A percentile compares a stretch with the other conserved stretches of the same genome.
Evolutionary conservation across 2,888 invertebrate genomes (phyloP).

Genomic region (Melanophora roralis): DNA sequence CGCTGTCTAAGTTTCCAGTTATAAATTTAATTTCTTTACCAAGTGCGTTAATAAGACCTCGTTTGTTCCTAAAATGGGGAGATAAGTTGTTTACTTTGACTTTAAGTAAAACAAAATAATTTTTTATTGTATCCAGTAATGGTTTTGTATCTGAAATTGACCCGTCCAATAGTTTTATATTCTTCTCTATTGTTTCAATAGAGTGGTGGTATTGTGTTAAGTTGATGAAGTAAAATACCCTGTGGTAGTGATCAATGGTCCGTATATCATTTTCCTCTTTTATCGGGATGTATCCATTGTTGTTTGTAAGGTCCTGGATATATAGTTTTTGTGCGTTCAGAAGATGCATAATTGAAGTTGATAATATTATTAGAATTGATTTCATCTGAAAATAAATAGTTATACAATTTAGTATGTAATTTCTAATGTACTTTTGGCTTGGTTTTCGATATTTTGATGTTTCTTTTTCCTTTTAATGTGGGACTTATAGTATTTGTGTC

Average conservation of each 20-base stretch:
- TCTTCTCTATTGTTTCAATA: conserved; percentile 6
- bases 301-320: conserved; percentile 19
- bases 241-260: conserved; percentile 14
- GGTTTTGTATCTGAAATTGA: background rate
- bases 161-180: conserved; percentile 2
- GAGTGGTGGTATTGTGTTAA: conserved; percentile 8
- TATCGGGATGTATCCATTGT: conserved; percentile 25
- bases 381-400: conserved; percentile 16
- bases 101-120: conserved; percentile 5
- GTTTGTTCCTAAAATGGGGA: conserved; percentile 2
- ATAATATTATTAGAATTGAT: background rate
- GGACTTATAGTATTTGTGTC: conserved; percentile 14
- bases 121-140: conserved; percentile 1
- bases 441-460: conserved; percentile 8
- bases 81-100: conserved; percentile 1
- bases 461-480: conserved; percentile 15
- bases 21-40: conserved; percentile 9
- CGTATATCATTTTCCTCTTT: conserved; percentile 13
- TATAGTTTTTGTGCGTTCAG: background rate
- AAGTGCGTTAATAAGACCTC: conserved; percentile 5
- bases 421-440: background rate
- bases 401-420: background rate
- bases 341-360: background rate
- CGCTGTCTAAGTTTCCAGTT: conserved; percentile 3
- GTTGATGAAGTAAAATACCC: conserved; percentile 9